Conservation (phyloP, 2,888 invertebrate species). For the Drosophila kanekoi region DNA sequence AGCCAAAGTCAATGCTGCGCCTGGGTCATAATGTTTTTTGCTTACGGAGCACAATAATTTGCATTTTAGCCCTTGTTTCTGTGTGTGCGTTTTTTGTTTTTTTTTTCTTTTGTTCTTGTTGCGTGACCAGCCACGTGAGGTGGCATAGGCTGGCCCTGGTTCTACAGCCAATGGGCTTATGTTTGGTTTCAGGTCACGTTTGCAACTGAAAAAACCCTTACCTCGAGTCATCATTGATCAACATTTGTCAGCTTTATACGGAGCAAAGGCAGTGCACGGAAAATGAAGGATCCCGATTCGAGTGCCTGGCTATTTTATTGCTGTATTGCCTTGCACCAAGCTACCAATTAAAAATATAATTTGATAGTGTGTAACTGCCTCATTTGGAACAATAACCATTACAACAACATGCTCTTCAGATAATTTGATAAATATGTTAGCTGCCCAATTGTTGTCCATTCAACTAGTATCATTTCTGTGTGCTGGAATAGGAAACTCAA, state of each 20-base stretch:
- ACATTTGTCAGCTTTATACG: not conserved
- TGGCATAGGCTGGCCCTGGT: slow-evolving; percentile 29
- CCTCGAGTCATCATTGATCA: slow-evolving; percentile 10
- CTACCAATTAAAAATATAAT: too few species aligned
- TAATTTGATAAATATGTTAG: too few species aligned
- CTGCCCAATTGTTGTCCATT: slow-evolving; percentile 2
- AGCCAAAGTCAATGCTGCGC: slow-evolving; percentile 60
- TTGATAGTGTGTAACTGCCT: too few species aligned
- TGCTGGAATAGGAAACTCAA: slow-evolving; percentile 24
- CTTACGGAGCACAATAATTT: slow-evolving; percentile 43
- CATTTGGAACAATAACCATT: too few species aligned
- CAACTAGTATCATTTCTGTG: slow-evolving; percentile 35
- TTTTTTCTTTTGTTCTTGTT: slow-evolving; percentile 11
- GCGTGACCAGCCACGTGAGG: slow-evolving; percentile 58
- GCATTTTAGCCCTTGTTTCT: slow-evolving; percentile 31
- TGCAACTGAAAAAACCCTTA: not conserved
- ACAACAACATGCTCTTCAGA: too few species aligned
- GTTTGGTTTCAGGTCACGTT: slow-evolving; percentile 53
- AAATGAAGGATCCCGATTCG: too few species aligned
- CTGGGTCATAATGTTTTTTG: slow-evolving; percentile 39
- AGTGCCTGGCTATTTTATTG: too few species aligned
- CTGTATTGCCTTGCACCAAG: too few species aligned
- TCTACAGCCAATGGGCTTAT: slow-evolving; percentile 16
- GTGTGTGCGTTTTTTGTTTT: not conserved
- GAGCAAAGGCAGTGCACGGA: too few species aligned